Conservation (phyloP, 2,888 invertebrate species). For the Deladenus siricidicola region DNA sequence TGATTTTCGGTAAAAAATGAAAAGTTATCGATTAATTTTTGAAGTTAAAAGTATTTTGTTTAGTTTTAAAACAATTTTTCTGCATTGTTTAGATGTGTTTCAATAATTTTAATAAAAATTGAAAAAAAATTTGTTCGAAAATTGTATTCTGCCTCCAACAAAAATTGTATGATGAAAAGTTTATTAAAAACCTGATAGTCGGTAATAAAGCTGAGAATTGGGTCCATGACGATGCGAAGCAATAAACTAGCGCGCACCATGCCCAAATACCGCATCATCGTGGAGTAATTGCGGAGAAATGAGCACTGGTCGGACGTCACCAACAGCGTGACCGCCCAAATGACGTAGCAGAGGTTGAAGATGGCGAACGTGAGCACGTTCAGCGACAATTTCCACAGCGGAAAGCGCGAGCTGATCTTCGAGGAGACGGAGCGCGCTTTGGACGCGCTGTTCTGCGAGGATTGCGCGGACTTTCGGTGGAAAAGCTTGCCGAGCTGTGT, state of each 20-base stretch:
- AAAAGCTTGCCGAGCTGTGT: background rate
- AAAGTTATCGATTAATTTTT: too few relatives aligned
- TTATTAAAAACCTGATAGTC: constrained; percentile 38
- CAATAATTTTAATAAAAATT: too few relatives aligned
- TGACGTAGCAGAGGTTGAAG: constrained; percentile 43
- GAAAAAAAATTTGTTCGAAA: too few relatives aligned
- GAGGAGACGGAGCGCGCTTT: background rate
- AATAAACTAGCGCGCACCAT: constrained; percentile 28
- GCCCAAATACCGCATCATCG: constrained; percentile 16
- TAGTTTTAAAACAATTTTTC: too few relatives aligned
- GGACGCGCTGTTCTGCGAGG: background rate
- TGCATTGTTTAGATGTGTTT: too few relatives aligned
- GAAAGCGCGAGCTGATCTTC: constrained; percentile 32
- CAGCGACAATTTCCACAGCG: constrained; percentile 47
- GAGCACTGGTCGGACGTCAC: constrained; percentile 27
- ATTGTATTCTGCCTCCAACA: too few relatives aligned
- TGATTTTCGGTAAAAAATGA: too few relatives aligned
- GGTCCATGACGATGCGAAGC: constrained; percentile 42
- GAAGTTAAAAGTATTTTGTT: background rate
- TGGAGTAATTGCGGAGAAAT: constrained; percentile 38
- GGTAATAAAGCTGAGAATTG: constrained; percentile 43
- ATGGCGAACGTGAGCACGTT: constrained; percentile 48
- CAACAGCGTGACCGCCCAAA: constrained; percentile 37
- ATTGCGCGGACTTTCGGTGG: background rate
- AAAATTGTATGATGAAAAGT: background rate